Base-by-base conservation (phyloP, 2,888 invertebrate genomes). In the Autographa gamma region DNA sequence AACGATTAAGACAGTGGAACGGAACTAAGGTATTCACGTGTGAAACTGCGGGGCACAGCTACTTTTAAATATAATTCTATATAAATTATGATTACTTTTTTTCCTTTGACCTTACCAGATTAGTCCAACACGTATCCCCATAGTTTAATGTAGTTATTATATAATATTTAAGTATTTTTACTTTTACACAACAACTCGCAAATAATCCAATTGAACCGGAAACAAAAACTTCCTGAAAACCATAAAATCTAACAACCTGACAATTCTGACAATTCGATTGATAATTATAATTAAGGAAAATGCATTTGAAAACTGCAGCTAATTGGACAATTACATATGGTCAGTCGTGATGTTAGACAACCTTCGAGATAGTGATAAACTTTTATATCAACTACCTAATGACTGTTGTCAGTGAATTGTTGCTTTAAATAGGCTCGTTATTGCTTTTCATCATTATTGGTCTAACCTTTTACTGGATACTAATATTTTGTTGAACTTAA, bases 281-380 rank as follows among this genome's bases (percentile, higher is more conserved):
- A 38, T 38, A 38, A 34, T 25, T 25, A 70, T 63, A 73, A 73
- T 71, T 73, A 78, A 74, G 76, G 83, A 82, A 82, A 83, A 81
- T 75, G 67, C 43, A 80, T 54, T 31, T 67, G 71, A 66, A 76
- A 80, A 74, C 72, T 79, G 56, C 19, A 48, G 13, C 31, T 78
- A 70, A 73, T 80, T 63, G 69, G 25, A 18, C 63, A 60, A 66
- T 64, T 60, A 67, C 61, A 58, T 68, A 65, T 43, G 71, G 34
- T 60, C 56, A 41, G 56, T 82, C 81, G 83, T 82, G 83, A 73
- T 60, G 18, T 18, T 14, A 3, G 2, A 61, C 13, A 63, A 68
- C 82, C 83, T 83, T 82, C 79, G n/a, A 61, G 32, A 60, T 65
- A 63, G 81, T 81, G 83, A 82, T 83, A 74, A 70, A 73, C 63